Conservation (phyloP, 1,140 invertebrate genomes). For the Diabrotica undecimpunctata region DNA sequence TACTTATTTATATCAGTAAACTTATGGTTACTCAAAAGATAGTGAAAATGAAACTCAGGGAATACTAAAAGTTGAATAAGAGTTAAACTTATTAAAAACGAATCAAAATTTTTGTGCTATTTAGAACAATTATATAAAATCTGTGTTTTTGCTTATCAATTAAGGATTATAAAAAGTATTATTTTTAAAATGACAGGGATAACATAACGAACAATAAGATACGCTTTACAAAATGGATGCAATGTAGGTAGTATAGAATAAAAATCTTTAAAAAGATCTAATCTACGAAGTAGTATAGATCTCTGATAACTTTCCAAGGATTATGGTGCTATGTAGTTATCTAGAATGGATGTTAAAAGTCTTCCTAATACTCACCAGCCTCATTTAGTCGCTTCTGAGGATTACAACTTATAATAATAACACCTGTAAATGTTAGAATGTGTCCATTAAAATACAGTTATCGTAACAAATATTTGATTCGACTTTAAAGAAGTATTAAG, state of each 20-base stretch:
- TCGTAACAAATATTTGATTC: too few relatives aligned
- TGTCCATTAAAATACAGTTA: background rate
- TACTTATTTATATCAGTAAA: too few relatives aligned
- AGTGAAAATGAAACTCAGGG: too few relatives aligned
- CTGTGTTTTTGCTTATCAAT: too few relatives aligned
- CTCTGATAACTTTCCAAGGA: background rate
- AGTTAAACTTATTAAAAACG: too few relatives aligned
- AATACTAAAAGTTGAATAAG: too few relatives aligned
- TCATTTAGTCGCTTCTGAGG: background rate
- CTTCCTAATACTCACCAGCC: background rate
- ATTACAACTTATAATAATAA: slow-evolving; percentile 1
- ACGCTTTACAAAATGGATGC: background rate
- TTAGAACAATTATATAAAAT: too few relatives aligned
- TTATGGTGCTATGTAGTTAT: slow-evolving; percentile 2
- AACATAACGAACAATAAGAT: background rate
- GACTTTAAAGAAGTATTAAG: too few relatives aligned
- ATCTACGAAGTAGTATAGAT: background rate
- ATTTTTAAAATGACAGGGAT: too few relatives aligned
- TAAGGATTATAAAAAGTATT: too few relatives aligned
- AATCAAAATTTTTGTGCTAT: too few relatives aligned
- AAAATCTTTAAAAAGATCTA: background rate
- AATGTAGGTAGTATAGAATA: background rate
- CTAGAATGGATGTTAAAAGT: background rate
- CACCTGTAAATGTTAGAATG: background rate
- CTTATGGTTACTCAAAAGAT: too few relatives aligned